These are phyloP conservation scores for Pegoplata infirma DNA, from an alignment of 2,888 invertebrate genomes.

Conservation along the genomic window DNA sequence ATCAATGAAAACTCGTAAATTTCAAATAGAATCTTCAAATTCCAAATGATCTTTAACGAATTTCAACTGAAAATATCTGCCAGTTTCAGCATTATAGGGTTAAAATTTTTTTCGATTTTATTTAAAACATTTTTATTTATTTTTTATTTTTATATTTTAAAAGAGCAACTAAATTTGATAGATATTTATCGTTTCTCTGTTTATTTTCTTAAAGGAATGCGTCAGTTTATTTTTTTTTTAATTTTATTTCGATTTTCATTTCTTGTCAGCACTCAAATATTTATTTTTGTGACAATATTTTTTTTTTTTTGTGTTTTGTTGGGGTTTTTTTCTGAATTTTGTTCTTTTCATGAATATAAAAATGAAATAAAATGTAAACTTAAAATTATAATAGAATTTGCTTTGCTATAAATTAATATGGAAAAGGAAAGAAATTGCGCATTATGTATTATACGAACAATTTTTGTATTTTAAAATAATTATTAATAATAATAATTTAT, in stretches of 20 bases:
- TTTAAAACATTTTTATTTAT: too few species aligned
- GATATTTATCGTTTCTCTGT: slow-evolving; percentile 6
- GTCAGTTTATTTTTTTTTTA: slow-evolving; percentile 16
- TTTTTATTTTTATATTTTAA: neutral
- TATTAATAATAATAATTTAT: too few species aligned
- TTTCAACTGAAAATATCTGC: too few species aligned
- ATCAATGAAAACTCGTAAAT: too few species aligned
- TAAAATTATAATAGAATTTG: neutral
- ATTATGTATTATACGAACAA: too few species aligned
- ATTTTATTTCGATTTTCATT: slow-evolving; percentile 2
- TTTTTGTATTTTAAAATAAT: too few species aligned
- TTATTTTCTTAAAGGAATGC: slow-evolving; percentile 16
- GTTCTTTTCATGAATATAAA: too few species aligned
- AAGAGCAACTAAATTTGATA: neutral
- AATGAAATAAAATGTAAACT: neutral
- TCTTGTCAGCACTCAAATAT: slow-evolving; percentile 37
- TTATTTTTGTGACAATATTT: slow-evolving; percentile 41
- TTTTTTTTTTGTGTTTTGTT: neutral
- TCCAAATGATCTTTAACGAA: too few species aligned
- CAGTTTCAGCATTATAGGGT: too few species aligned
- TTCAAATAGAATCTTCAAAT: too few species aligned
- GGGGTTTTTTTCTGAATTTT: too few species aligned
- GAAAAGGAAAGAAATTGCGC: neutral
- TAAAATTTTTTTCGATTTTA: neutral
- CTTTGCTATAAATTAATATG: neutral